Base-by-base conservation (phyloP, 2,797 vertebrate genomes). In the Platalea minor region DNA sequence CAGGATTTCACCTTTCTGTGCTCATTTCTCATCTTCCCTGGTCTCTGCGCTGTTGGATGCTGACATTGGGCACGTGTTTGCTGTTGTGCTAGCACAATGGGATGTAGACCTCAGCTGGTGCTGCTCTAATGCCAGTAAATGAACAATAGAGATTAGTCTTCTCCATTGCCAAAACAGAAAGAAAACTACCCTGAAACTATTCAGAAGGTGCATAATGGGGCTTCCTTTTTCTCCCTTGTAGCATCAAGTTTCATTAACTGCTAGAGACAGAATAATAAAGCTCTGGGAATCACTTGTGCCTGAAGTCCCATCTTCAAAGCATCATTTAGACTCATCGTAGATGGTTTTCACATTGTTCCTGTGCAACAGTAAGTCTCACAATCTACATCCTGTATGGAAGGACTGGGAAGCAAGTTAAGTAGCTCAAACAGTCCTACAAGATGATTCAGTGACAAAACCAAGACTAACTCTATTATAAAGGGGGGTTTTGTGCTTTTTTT, bases 51-150 rank as follows among this genome's bases (percentile, higher is more conserved):
- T 77, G 19, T 35, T 72, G 57, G 53, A 68, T 19, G n/a, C 16
- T 51, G 64, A 60, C 2, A 2, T 1, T 60, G 24, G 48, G 23
- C 20, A 28, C 2, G 18, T 0, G 0, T 56, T 70, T 39, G 7
- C 46, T 68, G 31, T 75, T 90, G 50, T 53, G 53, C 39, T 51
- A 43, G 57, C 46, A 84, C 48, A 84, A 80, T 0, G 0, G 18
- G 8, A 3, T 4, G 2, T 3, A 68, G 45, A 75, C 7, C 41
- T 88, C 61, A 88, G 41, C 29, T 81, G 61, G 25, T 0, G 2
- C 29, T 72, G 29, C 21, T 54, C 26, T 72, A 91, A 64, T 79
- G 50, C 13, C 61, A 83, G 12, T 48, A 46, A 64, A 64, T 7
- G 10, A 83, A 50, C 43, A 78, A 46, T 1, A 26, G 24, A 87